A percentile compares a stretch with the other conserved stretches of the same genome.
Evolutionary conservation across 2,113 vertebrate species (phyloP).

Genomic region (Pachyramphus minor): DNA sequence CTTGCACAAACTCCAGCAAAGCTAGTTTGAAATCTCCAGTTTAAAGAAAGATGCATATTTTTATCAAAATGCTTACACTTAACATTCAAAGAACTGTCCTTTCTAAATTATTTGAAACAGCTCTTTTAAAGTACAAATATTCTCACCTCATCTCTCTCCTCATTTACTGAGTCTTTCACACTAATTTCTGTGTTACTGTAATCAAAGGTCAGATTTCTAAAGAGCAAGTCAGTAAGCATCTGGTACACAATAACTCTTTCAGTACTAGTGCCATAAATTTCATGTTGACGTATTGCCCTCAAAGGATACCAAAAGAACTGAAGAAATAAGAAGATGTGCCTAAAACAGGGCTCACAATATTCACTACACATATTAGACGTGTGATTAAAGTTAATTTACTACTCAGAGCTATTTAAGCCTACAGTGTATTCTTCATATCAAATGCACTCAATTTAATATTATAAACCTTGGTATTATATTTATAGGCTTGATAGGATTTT

Average conservation of each 20-base stretch:
- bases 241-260: neutral
- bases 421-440: neutral
- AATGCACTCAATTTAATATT: neutral
- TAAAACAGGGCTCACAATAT: neutral
- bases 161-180: neutral
- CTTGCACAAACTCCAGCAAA: neutral
- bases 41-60: neutral
- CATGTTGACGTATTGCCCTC: accelerated
- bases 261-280: neutral
- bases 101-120: neutral
- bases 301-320: neutral
- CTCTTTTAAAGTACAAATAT: neutral
- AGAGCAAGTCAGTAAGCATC: neutral
- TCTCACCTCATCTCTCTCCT: neutral
- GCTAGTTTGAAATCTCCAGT: neutral
- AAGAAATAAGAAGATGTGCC: neutral
- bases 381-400: conserved; percentile 15
- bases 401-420: neutral
- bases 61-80: neutral
- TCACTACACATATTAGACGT: neutral
- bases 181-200: neutral
- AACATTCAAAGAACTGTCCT: neutral
- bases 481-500: neutral
- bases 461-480: neutral
- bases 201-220: neutral